phyloP scores from a whole-genome alignment of 2,113 vertebrate species.

The Phyllopteryx taeniolatus region DNA sequence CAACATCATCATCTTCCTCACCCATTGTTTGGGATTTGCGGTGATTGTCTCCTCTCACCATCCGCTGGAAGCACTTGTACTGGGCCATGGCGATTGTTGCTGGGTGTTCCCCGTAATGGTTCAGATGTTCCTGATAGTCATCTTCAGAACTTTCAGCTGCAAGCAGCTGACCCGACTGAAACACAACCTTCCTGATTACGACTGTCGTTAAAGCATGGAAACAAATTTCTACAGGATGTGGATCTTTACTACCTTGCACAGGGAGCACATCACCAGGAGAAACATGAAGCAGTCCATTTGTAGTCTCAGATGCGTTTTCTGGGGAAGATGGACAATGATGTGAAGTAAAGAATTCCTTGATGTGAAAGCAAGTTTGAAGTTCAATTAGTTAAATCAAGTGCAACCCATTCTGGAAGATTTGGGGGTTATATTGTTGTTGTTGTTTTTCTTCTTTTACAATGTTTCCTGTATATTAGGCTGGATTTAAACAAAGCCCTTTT shows the following conservation, averaged over 20 bases:
- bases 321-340: not conserved
- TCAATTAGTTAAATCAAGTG: no score
- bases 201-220: not conserved
- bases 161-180: conserved; percentile 55
- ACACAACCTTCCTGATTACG: not conserved
- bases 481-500: no score
- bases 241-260: conserved; percentile 42
- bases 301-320: not conserved
- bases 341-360: not conserved
- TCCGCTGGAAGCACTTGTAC: conserved; percentile 92
- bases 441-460: no score
- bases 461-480: no score
- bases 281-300: conserved; percentile 33
- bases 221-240: not conserved
- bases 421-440: no score
- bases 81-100: conserved; percentile 84
- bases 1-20: conserved; percentile 26
- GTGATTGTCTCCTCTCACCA: conserved; percentile 76
- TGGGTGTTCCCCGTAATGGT: conserved; percentile 40
- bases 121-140: conserved; percentile 7
- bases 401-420: no score
- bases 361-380: no score
- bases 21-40: conserved; percentile 40
- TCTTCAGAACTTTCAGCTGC: conserved; percentile 54
- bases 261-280: conserved; percentile 39